Evolutionary conservation across 2,797 vertebrate species (phyloP), one percentile per base, ranked within the genome.

Genomic region (Danio albolineatus): DNA sequence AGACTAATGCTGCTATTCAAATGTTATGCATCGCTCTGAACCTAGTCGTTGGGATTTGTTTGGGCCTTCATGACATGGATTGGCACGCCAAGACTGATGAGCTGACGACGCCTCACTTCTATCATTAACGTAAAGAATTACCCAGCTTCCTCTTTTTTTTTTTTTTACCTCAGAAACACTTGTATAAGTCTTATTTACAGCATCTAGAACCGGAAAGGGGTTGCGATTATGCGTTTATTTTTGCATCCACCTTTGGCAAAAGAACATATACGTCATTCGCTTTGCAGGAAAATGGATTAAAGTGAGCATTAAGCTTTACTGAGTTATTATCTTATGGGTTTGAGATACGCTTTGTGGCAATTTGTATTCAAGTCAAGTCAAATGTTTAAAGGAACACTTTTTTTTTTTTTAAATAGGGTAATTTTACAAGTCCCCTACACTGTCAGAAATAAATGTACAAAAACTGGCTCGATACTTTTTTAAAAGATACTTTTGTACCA

Each of bases 271-370:
- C 43, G 38, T 8, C 0, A 76, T 39, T 39, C 61, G 7, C 59
- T 62, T 75, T 41, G 59, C 17, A 10, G 3, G 36, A 19, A 74
- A 61, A n/a, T 61, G 7, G 17, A 16, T 43, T 14, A 38, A 53
- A 65, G 60, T 7, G 9, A 43, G 19, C 49, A 57, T 38, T 67
- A 57, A 38, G 21, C 62, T 67, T 44, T 48, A 48, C 51, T 57
- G 53, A 77, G 57, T 77, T 57, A 56, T 77, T 21, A 48, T 41
- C 21, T 57, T 67, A 67, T 67, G 41, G 28, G 41, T 67, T 67
- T 38, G 41, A 77, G 75, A 67, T 44, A 62, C 62, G 17, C 51
- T 67, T 57, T 77, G 10, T 46, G 51, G 12, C 21, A 67, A 48
- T 77, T 77, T 48, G 14, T 46, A 67, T 77, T 67, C 16, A 77